Conservation (phyloP, 1,140 invertebrate genomes). For the Penaeus vannamei region DNA sequence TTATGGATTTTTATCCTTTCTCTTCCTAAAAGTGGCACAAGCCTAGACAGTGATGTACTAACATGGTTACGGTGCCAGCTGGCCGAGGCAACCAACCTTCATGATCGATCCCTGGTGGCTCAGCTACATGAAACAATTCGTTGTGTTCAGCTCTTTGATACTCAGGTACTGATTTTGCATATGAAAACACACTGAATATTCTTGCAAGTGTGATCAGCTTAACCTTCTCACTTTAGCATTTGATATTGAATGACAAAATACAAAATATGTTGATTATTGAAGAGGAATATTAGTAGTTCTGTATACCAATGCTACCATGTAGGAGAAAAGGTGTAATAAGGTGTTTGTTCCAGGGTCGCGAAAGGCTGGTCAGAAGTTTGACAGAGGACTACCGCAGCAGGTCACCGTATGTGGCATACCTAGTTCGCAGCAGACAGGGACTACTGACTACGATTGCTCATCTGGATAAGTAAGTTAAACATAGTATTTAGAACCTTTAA, state of each 20-base stretch:
- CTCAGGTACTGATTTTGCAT: slow-evolving; percentile 26
- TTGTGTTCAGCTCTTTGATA: slow-evolving; percentile 76
- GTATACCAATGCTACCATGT: too few relatives aligned
- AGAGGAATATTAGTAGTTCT: too few relatives aligned
- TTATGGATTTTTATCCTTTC: background rate
- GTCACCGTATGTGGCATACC: slow-evolving; percentile 87
- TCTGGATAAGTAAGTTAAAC: slow-evolving; percentile 76
- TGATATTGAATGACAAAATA: too few relatives aligned
- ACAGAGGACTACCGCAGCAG: slow-evolving; percentile 85
- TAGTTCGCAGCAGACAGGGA: slow-evolving; percentile 86
- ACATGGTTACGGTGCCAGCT: slow-evolving; percentile 85
- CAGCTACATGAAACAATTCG: slow-evolving; percentile 90
- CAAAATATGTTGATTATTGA: too few relatives aligned
- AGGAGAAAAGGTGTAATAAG: too few relatives aligned
- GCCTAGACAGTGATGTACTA: slow-evolving; percentile 72
- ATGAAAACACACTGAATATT: too few relatives aligned
- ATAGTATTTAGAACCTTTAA: slow-evolving; percentile 72
- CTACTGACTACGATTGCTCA: slow-evolving; percentile 85
- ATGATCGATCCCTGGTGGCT: slow-evolving; percentile 85
- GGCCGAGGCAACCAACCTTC: slow-evolving; percentile 89
- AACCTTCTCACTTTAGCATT: too few relatives aligned
- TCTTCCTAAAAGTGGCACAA: background rate
- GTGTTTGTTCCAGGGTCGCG: slow-evolving; percentile 73
- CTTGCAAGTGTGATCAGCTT: too few relatives aligned
- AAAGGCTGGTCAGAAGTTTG: slow-evolving; percentile 84